A percentile compares a stretch with the other conserved stretches of the same genome.
Evolutionary conservation across 1,140 invertebrate genomes (phyloP).

Genomic region (Anoplolepis gracilipes): DNA sequence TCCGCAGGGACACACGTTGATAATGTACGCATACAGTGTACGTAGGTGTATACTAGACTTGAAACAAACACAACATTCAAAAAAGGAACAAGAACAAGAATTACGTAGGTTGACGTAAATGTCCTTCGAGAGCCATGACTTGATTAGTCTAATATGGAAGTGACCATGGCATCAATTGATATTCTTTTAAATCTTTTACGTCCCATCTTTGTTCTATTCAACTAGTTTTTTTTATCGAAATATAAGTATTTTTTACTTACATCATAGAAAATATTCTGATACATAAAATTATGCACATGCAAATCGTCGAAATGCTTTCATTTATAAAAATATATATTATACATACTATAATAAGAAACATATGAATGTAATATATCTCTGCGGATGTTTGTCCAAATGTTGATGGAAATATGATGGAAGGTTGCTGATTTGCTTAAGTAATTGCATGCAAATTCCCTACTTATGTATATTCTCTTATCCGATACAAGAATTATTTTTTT

Average conservation of each 20-base stretch:
- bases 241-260: not conserved
- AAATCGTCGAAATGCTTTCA: not conserved
- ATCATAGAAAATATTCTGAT: too few species aligned
- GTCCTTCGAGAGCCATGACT: constrained; percentile 8
- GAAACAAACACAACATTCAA: not conserved
- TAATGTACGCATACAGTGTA: not conserved
- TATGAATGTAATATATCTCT: too few species aligned
- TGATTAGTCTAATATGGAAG: constrained; percentile 38
- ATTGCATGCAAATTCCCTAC: too few species aligned
- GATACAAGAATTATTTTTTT: too few species aligned
- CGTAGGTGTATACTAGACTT: not conserved
- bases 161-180: not conserved
- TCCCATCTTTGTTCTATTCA: not conserved
- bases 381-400: too few species aligned
- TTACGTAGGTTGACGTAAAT: constrained; percentile 10
- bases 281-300: too few species aligned
- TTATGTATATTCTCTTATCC: too few species aligned
- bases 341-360: too few species aligned
- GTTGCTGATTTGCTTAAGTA: too few species aligned
- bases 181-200: not conserved
- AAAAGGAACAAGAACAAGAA: not conserved
- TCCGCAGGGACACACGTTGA: too few species aligned
- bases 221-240: not conserved
- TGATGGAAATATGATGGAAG: too few species aligned
- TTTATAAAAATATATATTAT: too few species aligned